Base-by-base conservation (phyloP, 1,140 invertebrate genomes). In the Notospermus geniculatus region DNA sequence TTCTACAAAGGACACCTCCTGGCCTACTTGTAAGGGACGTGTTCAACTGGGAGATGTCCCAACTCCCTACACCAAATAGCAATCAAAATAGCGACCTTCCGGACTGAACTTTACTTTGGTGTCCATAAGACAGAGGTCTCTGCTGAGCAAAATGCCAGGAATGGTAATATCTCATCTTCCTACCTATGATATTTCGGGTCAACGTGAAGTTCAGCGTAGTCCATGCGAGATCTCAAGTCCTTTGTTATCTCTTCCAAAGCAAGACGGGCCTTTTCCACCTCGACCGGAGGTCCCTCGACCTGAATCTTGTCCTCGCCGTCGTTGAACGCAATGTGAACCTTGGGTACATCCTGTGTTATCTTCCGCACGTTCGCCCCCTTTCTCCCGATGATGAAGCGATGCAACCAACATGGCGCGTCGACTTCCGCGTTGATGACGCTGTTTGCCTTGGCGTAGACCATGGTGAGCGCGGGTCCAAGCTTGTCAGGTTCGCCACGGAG, bases 361-460 rank as follows among this genome's bases (percentile, higher is more conserved):
- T 91, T 89, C 67, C 89, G 90, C 72, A 99, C 93, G 72, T 91
- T 96, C 23, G 88, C 88, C 66, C 95, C 95, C 80, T 97, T 96
- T 59, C 89, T 89, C 23, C 96, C 95, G 79, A 99, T 97, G 53
- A 99, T 93, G 73, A 95, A 95, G 74, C 94, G 94, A 79, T 98
- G 95, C 66, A 97, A 90, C 96, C 97, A 99, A 54, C 91, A 86
- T 0, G 94, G 93, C 32, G 93, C 93, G 67, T 89, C 86, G 25
- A 99, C 88, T 67, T 88, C 88, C 27, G 87, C 87, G n/a, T 90
- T 89, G 71, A 90, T 87, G 41, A 95, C 89, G 70, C 93, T 96
- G 79, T 96, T 97, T 0, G 96, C 95, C 82, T 97, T 97, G 68
- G 93, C 90, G 77, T 95, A 97, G 30, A 99, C 95, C 77, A 91